Percentiles rank a stretch among this genome's conserved stretches.
These are phyloP conservation scores for Elysia chlorotica DNA, from an alignment of 1,140 invertebrate genomes.

Conservation along the genomic window DNA sequence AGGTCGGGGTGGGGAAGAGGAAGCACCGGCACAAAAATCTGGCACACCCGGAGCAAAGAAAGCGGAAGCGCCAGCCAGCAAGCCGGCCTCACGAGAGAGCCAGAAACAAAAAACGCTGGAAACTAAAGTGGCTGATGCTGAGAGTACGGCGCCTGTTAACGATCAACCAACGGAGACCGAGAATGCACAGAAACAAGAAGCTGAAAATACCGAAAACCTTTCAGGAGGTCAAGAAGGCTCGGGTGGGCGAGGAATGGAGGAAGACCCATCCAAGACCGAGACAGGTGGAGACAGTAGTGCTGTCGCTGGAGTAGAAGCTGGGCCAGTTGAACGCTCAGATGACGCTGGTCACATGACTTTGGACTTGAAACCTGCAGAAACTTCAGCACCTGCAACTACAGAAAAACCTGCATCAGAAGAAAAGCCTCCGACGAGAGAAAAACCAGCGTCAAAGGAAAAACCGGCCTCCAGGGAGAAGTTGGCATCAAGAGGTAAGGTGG, in stretches of 20 bases:
- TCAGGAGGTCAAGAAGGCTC: too few relatives aligned
- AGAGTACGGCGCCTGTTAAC: too few relatives aligned
- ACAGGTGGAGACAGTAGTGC: not conserved
- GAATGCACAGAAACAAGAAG: too few relatives aligned
- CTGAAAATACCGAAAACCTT: too few relatives aligned
- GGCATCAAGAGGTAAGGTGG: not conserved
- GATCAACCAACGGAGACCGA: too few relatives aligned
- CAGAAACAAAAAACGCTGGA: too few relatives aligned
- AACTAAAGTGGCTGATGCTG: too few relatives aligned
- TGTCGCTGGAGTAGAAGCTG: not conserved
- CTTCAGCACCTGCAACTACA: not conserved
- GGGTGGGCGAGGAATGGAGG: not conserved
- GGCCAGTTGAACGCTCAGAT: not conserved
- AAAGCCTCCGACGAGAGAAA: not conserved
- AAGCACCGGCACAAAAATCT: too few relatives aligned
- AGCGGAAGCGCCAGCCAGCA: too few relatives aligned
- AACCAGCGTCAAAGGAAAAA: conserved; percentile 1
- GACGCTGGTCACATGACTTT: not conserved
- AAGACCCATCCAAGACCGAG: not conserved
- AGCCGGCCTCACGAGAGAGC: too few relatives aligned
- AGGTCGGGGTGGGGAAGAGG: not conserved
- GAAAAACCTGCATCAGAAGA: not conserved
- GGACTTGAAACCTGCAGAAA: not conserved
- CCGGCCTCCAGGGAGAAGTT: not conserved
- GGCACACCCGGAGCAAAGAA: too few relatives aligned